Evolutionary conservation across 2,888 invertebrate genomes (phyloP).

Genomic region (Brachycybe producta): DNA sequence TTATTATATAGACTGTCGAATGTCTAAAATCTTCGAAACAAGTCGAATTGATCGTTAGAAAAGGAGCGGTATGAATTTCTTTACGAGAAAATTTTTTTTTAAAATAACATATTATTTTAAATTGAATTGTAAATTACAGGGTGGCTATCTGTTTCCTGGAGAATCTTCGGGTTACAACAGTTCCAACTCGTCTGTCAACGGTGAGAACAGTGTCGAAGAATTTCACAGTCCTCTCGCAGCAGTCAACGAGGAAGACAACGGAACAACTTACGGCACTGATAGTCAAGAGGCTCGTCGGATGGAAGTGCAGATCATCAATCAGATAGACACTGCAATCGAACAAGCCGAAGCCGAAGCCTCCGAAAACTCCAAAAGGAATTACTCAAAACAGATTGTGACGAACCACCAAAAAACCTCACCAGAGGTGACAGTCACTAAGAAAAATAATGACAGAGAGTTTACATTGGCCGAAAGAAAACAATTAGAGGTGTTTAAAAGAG

Average conservation of each 20-base stretch:
- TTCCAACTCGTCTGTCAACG: slow-evolving; percentile 66
- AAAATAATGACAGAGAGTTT: neutral
- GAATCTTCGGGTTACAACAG: slow-evolving; percentile 74
- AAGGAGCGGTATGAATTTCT: slow-evolving; percentile 51
- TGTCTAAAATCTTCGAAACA: slow-evolving; percentile 65
- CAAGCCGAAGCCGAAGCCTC: neutral
- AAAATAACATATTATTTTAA: neutral
- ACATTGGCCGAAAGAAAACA: neutral
- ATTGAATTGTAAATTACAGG: slow-evolving; percentile 9
- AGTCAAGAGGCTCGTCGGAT: neutral
- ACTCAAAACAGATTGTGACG: no score
- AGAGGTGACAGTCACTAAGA: no score
- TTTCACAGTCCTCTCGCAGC: no score
- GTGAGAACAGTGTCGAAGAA: no score
- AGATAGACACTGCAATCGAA: neutral
- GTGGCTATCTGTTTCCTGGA: slow-evolving; percentile 57
- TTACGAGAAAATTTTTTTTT: neutral
- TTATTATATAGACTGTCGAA: slow-evolving; percentile 50
- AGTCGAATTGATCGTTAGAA: slow-evolving; percentile 59
- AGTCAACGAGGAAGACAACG: no score
- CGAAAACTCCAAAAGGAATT: neutral
- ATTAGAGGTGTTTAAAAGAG: neutral
- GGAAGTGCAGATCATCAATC: neutral
- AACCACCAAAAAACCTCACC: no score
- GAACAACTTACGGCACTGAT: neutral